phyloP scores from a whole-genome alignment of 2,113 vertebrate species.

The Hylia prasina region DNA sequence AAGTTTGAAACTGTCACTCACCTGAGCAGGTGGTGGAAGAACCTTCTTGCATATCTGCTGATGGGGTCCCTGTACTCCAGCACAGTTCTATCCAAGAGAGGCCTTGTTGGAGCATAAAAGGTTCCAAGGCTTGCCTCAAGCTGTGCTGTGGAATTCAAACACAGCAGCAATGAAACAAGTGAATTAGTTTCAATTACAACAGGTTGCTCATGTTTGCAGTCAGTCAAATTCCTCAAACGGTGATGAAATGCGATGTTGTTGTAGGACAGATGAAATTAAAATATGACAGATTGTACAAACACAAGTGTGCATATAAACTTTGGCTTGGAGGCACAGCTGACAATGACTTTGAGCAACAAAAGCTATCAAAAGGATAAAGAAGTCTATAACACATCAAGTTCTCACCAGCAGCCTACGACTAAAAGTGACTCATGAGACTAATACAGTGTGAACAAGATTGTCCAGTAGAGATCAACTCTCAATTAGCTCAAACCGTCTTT shows the following conservation, averaged over 20 bases:
- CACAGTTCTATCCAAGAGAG: slow-evolving; percentile 83
- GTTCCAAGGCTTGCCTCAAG: slow-evolving; percentile 89
- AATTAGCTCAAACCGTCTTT: slow-evolving; percentile 38
- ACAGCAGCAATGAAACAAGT: slow-evolving; percentile 63
- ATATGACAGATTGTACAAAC: slow-evolving; percentile 70
- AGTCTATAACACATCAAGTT: slow-evolving; percentile 59
- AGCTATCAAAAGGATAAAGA: slow-evolving; percentile 67
- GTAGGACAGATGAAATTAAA: slow-evolving; percentile 67
- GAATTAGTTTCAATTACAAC: slow-evolving; percentile 67
- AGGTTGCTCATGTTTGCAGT: slow-evolving; percentile 71
- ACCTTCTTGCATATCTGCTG: slow-evolving; percentile 90
- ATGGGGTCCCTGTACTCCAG: slow-evolving; percentile 88
- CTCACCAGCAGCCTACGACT: slow-evolving; percentile 70
- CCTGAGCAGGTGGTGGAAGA: slow-evolving; percentile 99
- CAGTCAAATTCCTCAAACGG: slow-evolving; percentile 67
- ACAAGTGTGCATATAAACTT: slow-evolving; percentile 67
- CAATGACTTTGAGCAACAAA: slow-evolving; percentile 70
- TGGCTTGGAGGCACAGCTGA: slow-evolving; percentile 66
- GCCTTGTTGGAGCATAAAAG: slow-evolving; percentile 87
- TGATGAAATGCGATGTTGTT: slow-evolving; percentile 61
- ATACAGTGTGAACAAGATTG: slow-evolving; percentile 61
- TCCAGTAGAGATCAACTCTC: slow-evolving; percentile 58
- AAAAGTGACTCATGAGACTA: slow-evolving; percentile 70
- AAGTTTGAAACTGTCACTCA: slow-evolving; percentile 67
- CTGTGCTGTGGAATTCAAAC: slow-evolving; percentile 82